These are phyloP conservation scores for Ypsolopha sequella DNA, from an alignment of 2,888 invertebrate genomes.

Conservation along the genomic window DNA sequence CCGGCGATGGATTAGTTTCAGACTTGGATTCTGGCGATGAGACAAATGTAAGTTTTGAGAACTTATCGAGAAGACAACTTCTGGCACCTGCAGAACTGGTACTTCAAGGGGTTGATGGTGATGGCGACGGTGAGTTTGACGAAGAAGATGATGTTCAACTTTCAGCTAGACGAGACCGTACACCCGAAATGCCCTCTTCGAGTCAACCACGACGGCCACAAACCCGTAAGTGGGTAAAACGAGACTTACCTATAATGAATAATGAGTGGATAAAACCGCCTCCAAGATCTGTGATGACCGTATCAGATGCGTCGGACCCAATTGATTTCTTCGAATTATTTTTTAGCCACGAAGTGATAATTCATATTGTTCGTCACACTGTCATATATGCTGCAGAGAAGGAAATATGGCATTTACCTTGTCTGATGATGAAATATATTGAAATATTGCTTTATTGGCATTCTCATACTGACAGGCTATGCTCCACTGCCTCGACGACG, in stretches of 20 bases:
- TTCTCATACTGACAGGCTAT: constrained; percentile 20
- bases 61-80: constrained; percentile 3
- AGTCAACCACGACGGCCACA: constrained; percentile 2
- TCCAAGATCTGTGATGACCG: constrained; percentile 3
- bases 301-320: constrained; percentile 4
- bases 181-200: background rate
- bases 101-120: background rate
- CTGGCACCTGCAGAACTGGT: too few relatives aligned
- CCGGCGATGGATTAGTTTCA: constrained; percentile 7
- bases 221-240: constrained; percentile 2
- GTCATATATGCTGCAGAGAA: constrained; percentile 12
- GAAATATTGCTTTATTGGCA: constrained; percentile 15
- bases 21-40: constrained; percentile 8
- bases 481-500: constrained; percentile 12
- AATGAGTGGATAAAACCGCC: constrained; percentile 3
- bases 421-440: constrained; percentile 12
- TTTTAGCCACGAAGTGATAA: constrained; percentile 5
- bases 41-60: too few relatives aligned
- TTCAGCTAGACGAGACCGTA: constrained; percentile 1
- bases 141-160: constrained; percentile 1
- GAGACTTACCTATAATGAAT: background rate
- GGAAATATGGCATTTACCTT: constrained; percentile 9
- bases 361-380: constrained; percentile 4
- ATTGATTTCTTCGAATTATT: constrained; percentile 8
- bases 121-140: background rate